Evolutionary conservation across 2,113 vertebrate genomes (phyloP).

Genomic region (Nanorana parkeri): DNA sequence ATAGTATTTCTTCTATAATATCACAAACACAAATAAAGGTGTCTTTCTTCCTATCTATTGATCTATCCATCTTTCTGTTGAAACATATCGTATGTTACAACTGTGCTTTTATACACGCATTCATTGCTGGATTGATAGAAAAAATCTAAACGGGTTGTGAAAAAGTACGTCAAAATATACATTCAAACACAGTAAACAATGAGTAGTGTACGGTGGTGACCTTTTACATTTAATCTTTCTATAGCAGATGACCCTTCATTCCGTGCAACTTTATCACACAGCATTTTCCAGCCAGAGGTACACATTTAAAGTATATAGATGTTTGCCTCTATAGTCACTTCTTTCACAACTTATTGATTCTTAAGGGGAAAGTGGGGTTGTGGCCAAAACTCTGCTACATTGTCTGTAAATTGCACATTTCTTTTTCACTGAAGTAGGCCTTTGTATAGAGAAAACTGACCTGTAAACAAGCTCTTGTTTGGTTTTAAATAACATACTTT

Average conservation of each 20-base stretch:
- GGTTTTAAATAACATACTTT: neutral
- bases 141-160: too few relatives aligned
- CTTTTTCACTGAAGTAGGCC: neutral
- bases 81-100: too few relatives aligned
- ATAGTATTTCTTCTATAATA: too few relatives aligned
- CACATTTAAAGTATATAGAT: neutral
- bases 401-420: constrained; percentile 4
- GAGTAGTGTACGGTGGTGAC: neutral
- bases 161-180: neutral
- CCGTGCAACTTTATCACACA: neutral
- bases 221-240: constrained; percentile 27
- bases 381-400: neutral
- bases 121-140: too few relatives aligned
- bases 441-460: neutral
- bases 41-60: too few relatives aligned
- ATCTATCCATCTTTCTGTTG: too few relatives aligned
- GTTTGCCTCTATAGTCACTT: neutral
- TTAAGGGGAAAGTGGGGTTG: neutral
- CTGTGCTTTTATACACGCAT: too few relatives aligned
- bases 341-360: neutral
- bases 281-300: neutral
- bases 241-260: neutral
- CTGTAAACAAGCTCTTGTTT: neutral
- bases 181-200: neutral
- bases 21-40: too few relatives aligned